Evolutionary conservation across 2,113 vertebrate genomes (phyloP).

Genomic region (Chunga burmeisteri): DNA sequence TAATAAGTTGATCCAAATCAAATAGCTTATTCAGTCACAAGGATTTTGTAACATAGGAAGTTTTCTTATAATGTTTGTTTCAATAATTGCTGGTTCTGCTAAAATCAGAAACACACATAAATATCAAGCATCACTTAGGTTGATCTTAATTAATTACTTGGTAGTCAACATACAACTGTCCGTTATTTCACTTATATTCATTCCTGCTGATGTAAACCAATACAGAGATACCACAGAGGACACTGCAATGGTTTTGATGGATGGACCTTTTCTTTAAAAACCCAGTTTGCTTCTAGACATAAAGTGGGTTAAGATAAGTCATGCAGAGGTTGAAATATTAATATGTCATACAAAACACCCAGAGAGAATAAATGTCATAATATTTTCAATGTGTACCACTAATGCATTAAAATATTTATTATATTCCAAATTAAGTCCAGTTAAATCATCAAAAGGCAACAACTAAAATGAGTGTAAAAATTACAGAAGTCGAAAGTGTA

Average conservation of each 20-base stretch:
- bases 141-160: neutral
- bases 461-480: neutral
- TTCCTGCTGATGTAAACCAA: neutral
- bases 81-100: neutral
- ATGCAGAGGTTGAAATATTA: neutral
- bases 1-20: neutral
- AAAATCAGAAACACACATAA: neutral
- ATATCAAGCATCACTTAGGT: neutral
- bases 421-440: neutral
- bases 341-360: neutral
- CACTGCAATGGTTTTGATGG: neutral
- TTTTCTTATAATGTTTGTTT: neutral
- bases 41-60: neutral
- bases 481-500: neutral
- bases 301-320: neutral
- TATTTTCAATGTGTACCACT: neutral
- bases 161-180: neutral
- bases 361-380: neutral
- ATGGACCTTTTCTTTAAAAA: neutral
- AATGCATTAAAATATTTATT: neutral
- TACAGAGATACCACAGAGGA: neutral
- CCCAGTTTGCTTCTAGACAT: neutral
- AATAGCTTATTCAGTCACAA: neutral
- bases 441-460: neutral
- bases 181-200: neutral